Evolutionary conservation across 2,113 vertebrate genomes (phyloP).

Genomic region (Tringa solitaria): DNA sequence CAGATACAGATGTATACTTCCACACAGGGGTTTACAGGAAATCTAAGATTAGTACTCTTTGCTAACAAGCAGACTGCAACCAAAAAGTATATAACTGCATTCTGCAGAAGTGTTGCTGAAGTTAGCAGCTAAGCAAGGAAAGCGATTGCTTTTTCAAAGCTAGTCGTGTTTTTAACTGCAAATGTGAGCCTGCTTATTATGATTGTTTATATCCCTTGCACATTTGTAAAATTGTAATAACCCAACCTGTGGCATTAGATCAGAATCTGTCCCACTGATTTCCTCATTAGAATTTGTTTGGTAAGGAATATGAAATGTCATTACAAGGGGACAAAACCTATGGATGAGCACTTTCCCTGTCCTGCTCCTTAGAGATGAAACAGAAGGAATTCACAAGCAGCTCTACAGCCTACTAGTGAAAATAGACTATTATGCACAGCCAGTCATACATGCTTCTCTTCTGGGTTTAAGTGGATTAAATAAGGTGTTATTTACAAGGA

Average conservation of each 20-base stretch:
- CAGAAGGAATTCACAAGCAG: background rate
- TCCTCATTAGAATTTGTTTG: background rate
- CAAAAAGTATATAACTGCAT: background rate
- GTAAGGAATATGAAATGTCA: background rate
- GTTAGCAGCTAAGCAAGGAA: background rate
- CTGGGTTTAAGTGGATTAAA: slow-evolving; percentile 53
- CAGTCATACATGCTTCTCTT: slow-evolving; percentile 28
- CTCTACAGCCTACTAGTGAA: background rate
- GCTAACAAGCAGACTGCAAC: background rate
- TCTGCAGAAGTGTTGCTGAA: background rate
- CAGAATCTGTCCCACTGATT: background rate
- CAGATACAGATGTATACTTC: fast-evolving
- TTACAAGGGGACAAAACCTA: background rate
- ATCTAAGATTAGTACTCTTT: background rate
- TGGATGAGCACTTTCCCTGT: background rate
- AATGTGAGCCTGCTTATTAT: background rate
- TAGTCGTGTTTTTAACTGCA: background rate
- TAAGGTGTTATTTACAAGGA: slow-evolving; percentile 60
- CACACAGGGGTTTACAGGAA: background rate
- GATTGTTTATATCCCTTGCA: background rate
- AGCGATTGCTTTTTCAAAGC: background rate
- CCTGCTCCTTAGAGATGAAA: background rate
- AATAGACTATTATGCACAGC: background rate
- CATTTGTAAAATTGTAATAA: background rate
- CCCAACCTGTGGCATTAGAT: background rate